Evolutionary conservation across 2,797 vertebrate species (phyloP), one percentile per base, ranked within the genome.

Genomic region (Thalassophryne amazonica): DNA sequence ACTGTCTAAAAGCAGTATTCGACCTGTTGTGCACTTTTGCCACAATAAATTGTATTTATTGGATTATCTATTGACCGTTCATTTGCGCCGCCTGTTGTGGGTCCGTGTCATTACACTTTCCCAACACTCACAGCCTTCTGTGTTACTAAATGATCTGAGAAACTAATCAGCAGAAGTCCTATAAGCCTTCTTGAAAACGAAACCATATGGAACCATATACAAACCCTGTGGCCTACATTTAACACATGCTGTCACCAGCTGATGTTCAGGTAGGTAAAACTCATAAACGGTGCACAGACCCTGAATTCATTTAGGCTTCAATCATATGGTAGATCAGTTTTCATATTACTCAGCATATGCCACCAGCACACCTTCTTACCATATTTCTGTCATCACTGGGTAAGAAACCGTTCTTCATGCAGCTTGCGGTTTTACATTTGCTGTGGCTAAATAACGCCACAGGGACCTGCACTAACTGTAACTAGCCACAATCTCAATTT

Each of bases 401-500:
- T 47, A 54, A 25, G 61, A 71, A 53, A 4, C 53, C 36, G 63
- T 50, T 79, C 37, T 61, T 62, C 43, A 25, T 11, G 27, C 60
- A 55, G 69, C 30, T 28, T 40, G 23, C 40, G 30, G 46, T 59
- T 39, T 75, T 69, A 41, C 69, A 66, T 61, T 73, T 76, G 50
- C 27, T 54, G 8, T 54, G 61, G 60, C 56, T 53, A 41, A 57
- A 59, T 32, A 63, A 54, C 17, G 81, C 83, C 78, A 63, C 53
- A 15, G 73, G 78, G 69, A 62, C 67, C 23, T 12, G 37, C 3
- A 24, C 43, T 37, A 17, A 54, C 69, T 50, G 73, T 65, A 82
- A 69, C 58, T 58, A 72, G 69, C 64, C 67, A 13, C 64, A 78
- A 85, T 85, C 77, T 80, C 80, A 83, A 85, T 91, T 89, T 88